These are phyloP conservation scores for Mesorhabditis spiculigera DNA, from an alignment of 2,888 invertebrate species.

Conservation along the genomic window DNA sequence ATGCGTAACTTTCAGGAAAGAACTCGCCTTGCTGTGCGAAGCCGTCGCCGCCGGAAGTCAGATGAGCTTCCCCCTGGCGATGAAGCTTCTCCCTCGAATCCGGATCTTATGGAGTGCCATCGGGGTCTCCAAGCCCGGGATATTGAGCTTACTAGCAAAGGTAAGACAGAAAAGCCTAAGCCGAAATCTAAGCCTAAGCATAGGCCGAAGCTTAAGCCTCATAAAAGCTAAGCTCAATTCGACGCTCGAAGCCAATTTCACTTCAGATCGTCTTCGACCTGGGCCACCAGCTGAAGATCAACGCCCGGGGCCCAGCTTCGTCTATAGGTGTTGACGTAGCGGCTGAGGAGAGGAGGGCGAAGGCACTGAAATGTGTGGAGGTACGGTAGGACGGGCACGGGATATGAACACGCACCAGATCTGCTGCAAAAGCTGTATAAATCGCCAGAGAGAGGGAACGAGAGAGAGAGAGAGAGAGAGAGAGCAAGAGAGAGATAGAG, in stretches of 20 bases:
- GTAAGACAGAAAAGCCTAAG: too few relatives aligned
- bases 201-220: too few relatives aligned
- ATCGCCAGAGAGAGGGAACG: too few relatives aligned
- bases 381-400: constrained; percentile 8
- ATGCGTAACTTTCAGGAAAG: background rate
- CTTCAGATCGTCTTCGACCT: background rate
- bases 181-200: too few relatives aligned
- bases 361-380: constrained; percentile 25
- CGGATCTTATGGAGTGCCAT: background rate
- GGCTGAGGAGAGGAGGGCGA: constrained; percentile 28
- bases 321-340: constrained; percentile 31
- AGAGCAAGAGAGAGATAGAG: too few relatives aligned
- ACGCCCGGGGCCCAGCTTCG: constrained; percentile 14
- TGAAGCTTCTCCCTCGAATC: background rate
- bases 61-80: background rate
- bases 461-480: too few relatives aligned
- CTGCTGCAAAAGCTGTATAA: too few relatives aligned
- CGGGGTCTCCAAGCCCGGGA: background rate
- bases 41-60: background rate
- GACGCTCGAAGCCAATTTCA: background rate
- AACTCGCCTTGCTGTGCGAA: background rate
- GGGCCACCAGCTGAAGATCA: constrained; percentile 15
- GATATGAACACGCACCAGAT: too few relatives aligned
- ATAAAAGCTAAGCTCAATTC: too few relatives aligned
- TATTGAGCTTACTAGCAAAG: too few relatives aligned